These are phyloP conservation scores for Odontocerum albicorne DNA, from an alignment of 2,888 invertebrate species.

Conservation along the genomic window DNA sequence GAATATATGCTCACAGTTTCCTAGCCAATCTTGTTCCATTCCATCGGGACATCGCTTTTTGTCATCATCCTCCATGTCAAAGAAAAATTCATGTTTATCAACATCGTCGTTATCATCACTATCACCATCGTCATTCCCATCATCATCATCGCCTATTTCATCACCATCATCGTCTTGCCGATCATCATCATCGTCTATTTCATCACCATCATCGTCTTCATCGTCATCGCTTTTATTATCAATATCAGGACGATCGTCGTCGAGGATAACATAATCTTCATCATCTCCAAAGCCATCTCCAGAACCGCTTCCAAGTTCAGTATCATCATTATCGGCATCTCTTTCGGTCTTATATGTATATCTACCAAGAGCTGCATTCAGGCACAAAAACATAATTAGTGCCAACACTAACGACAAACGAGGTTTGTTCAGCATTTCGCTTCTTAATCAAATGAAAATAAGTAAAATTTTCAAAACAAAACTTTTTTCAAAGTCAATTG, in stretches of 20 bases:
- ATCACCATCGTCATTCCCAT: background rate
- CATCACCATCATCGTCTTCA: background rate
- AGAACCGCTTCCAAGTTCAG: background rate
- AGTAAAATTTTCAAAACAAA: no score
- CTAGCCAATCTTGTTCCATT: no score
- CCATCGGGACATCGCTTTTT: no score
- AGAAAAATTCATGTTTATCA: background rate
- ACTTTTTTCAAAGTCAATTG: no score
- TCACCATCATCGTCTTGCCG: background rate
- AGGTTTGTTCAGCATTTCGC: no score
- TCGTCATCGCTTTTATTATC: background rate
- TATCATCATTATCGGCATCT: background rate
- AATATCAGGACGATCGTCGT: background rate
- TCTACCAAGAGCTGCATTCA: no score
- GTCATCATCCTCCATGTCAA: background rate
- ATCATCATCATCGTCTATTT: background rate
- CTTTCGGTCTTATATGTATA: no score
- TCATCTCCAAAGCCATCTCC: background rate
- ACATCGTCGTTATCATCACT: background rate
- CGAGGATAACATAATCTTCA: background rate
- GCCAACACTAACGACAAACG: no score
- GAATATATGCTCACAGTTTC: no score
- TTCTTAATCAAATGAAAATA: no score
- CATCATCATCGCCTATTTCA: background rate
- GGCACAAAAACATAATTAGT: no score